phyloP scores from a whole-genome alignment of 2,888 invertebrate species.

The Metopia argyrocephala region DNA sequence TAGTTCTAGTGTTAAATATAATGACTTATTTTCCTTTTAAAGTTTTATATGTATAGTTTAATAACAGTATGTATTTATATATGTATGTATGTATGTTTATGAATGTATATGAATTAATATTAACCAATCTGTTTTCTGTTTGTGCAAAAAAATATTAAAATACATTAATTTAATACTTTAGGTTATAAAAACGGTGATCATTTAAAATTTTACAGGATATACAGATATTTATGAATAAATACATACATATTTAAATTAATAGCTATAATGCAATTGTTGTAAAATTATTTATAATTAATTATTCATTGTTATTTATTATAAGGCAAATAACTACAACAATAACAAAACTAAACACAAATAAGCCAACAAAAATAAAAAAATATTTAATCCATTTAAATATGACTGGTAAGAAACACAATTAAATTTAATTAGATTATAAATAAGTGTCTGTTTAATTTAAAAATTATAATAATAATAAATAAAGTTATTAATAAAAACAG shows the following conservation, averaged over 20 bases:
- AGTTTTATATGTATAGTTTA: too few relatives aligned
- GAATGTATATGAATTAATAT: too few relatives aligned
- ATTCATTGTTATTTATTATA: conserved; percentile 57
- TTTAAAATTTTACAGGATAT: neutral
- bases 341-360: conserved; percentile 6
- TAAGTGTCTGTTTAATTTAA: conserved; percentile 43
- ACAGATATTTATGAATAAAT: neutral
- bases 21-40: too few relatives aligned
- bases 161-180: conserved; percentile 35
- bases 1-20: too few relatives aligned
- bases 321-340: neutral
- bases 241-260: neutral
- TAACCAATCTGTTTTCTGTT: too few relatives aligned
- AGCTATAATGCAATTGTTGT: conserved; percentile 45
- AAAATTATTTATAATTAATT: conserved; percentile 48
- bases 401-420: neutral
- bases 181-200: neutral
- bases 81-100: too few relatives aligned
- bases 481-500: neutral
- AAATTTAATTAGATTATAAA: conserved; percentile 33
- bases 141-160: too few relatives aligned
- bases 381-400: neutral
- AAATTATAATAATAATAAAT: neutral
- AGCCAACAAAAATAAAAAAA: neutral
- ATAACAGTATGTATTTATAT: too few relatives aligned